Conservation (phyloP, 2,888 invertebrate genomes). For the Antheraea assamensis region DNA sequence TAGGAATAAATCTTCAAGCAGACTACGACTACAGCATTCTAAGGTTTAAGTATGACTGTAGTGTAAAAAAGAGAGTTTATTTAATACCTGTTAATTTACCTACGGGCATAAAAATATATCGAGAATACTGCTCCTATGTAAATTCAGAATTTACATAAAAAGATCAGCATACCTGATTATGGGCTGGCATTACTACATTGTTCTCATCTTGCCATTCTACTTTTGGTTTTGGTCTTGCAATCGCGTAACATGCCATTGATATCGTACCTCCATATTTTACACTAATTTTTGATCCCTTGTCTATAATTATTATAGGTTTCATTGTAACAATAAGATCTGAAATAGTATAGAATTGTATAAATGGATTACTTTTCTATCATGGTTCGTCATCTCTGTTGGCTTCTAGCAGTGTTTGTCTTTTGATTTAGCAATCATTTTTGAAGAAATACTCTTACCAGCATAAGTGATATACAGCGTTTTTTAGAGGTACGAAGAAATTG, state of each 20-base stretch:
- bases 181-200: not conserved
- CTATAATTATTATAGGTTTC: not conserved
- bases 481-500: too few species aligned
- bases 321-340: not conserved
- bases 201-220: constrained; percentile 8
- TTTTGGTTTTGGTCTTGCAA: not conserved
- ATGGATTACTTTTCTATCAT: not conserved
- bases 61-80: too few species aligned
- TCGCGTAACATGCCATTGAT: not conserved
- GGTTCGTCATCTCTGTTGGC: too few species aligned
- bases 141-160: not conserved
- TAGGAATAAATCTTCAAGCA: too few species aligned
- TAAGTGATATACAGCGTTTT: too few species aligned
- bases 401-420: too few species aligned
- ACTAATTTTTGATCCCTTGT: not conserved
- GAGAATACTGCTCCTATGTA: too few species aligned
- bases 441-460: too few species aligned
- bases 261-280: constrained; percentile 6
- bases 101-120: not conserved
- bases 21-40: too few species aligned
- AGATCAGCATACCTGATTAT: not conserved
- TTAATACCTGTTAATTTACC: too few species aligned
- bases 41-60: too few species aligned
- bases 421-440: not conserved
- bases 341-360: not conserved